phyloP scores from a whole-genome alignment of 1,140 invertebrate species.

The Geopemphigus sp. region DNA sequence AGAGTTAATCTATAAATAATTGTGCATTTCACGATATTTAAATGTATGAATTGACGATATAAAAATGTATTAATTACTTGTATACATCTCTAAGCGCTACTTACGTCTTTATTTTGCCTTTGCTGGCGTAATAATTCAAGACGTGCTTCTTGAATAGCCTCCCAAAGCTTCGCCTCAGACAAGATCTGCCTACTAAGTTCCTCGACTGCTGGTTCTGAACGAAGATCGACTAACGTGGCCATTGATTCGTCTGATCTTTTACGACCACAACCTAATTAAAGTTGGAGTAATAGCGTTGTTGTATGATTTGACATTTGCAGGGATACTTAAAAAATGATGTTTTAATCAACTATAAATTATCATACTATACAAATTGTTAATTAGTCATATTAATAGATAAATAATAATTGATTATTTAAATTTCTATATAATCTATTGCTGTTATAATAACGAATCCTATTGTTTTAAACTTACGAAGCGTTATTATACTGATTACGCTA shows the following conservation, averaged over 20 bases:
- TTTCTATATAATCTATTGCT: too few relatives aligned
- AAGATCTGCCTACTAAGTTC: conserved; percentile 72
- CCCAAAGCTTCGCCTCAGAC: conserved; percentile 73
- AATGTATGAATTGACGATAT: too few relatives aligned
- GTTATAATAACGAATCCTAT: too few relatives aligned
- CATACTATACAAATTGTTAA: too few relatives aligned
- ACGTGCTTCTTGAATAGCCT: conserved; percentile 72
- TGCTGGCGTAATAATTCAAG: conserved; percentile 59
- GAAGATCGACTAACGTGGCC: conserved; percentile 64
- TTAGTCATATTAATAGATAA: too few relatives aligned
- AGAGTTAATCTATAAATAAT: not conserved
- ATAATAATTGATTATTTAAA: too few relatives aligned
- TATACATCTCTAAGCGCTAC: not conserved
- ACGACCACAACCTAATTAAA: conserved; percentile 63
- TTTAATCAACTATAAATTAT: too few relatives aligned
- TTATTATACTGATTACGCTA: too few relatives aligned
- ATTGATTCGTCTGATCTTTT: conserved; percentile 66
- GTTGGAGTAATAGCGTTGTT: not conserved
- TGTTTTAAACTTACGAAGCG: too few relatives aligned
- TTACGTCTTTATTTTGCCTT: conserved; percentile 31
- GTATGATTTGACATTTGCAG: too few relatives aligned
- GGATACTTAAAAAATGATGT: too few relatives aligned
- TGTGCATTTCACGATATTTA: not conserved
- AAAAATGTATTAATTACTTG: not conserved
- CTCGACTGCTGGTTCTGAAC: conserved; percentile 67